phyloP scores from a whole-genome alignment of 2,888 invertebrate species.

The Acrocera orbiculus region DNA sequence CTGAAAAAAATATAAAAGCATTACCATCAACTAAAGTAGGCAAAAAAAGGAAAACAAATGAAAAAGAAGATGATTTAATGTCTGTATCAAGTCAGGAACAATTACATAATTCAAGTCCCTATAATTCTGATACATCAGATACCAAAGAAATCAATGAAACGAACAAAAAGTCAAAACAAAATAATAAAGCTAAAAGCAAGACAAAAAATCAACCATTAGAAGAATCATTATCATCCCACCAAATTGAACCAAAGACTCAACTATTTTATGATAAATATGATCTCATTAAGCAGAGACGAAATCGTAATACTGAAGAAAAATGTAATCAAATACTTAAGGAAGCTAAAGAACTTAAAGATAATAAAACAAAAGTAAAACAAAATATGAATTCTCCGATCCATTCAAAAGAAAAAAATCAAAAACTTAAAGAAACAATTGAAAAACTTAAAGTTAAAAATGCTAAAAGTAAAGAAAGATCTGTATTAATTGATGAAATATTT shows the following conservation, averaged over 20 bases:
- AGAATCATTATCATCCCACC: background rate
- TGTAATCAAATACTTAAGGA: constrained; percentile 20
- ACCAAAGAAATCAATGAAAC: too few relatives aligned
- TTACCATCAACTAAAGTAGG: constrained; percentile 1
- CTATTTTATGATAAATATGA: constrained; percentile 39
- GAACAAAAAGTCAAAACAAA: background rate
- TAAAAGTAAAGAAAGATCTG: constrained; percentile 13
- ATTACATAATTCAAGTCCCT: constrained; percentile 10
- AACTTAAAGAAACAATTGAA: constrained; percentile 40
- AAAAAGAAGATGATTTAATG: constrained; percentile 17
- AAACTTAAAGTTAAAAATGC: constrained; percentile 39
- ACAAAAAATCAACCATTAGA: constrained; percentile 1
- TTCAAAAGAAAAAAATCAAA: constrained; percentile 32
- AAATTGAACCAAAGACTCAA: constrained; percentile 20
- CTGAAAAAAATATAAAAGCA: background rate
- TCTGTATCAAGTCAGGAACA: constrained; percentile 22
- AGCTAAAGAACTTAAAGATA: constrained; percentile 12
- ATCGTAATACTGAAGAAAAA: constrained; percentile 26
- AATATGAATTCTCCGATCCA: constrained; percentile 15
- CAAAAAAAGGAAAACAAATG: background rate
- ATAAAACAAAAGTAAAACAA: constrained; percentile 27
- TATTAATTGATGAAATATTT: constrained; percentile 12
- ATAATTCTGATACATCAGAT: background rate
- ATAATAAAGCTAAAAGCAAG: background rate
- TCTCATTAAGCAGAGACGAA: constrained; percentile 41